Base-by-base conservation (phyloP, 2,888 invertebrate genomes). In the Ptychoptera contaminata region DNA sequence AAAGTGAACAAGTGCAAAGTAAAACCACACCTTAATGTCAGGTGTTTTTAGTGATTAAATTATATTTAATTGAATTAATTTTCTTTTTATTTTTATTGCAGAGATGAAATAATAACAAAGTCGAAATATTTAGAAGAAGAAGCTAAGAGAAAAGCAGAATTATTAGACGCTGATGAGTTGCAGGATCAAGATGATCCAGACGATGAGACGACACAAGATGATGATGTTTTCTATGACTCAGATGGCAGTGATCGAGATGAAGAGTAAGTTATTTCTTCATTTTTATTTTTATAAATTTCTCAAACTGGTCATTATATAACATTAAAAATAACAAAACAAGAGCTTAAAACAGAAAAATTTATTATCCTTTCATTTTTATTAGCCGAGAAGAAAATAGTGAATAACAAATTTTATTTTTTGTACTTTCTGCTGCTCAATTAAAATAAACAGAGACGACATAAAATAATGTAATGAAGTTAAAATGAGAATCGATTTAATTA, bases 151-250 rank as follows among this genome's bases (percentile, higher is more conserved):
- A 67, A 68, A 46, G 31, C 12, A 40, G 31, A 40, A 32, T 40
- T 16, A 57, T 58, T 65, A 50, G 71, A 73, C 52, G 76, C 77
- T 56, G 72, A 72, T 56, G 72, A 72, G 53, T 75, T 77, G 55
- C 71, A 73, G 51, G 71, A 72, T 50, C 70, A 72, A 47, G 76
- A 77, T 51, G 72, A 49, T 16, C 40, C 43, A 39, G 58, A 58
- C 43, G 56, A 51, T 41, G 60, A 58, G 49, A 58, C 58, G 47
- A 60, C 61, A 46, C 73, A 74, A 51, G 77, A 78, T 52, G 77
- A 76, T 55, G 77, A 79, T 54, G 76, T 81, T 45, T 81, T 81
- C 61, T 81, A 81, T 57, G 80, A 81, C 58, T 79, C 79, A 55
- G 79, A 78, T 56, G 75, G 76, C 42, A 76, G 77, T 54, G 78